Evolutionary conservation across 2,113 vertebrate species (phyloP).

Genomic region (Ascaphus truei): DNA sequence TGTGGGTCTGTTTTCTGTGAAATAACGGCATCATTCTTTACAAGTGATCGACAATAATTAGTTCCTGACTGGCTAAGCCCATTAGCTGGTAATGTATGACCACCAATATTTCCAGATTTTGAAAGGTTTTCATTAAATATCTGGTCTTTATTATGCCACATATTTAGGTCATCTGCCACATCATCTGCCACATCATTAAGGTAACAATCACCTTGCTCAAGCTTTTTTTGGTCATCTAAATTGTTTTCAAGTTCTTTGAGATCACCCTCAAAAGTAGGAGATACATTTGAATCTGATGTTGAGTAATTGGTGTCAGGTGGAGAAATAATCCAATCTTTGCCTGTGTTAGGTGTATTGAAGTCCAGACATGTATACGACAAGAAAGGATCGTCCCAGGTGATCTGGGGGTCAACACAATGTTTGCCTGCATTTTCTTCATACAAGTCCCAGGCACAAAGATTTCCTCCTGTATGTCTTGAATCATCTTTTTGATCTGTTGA

Average conservation of each 20-base stretch:
- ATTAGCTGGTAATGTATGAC: constrained; percentile 29
- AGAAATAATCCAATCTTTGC: constrained; percentile 59
- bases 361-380: constrained; percentile 57
- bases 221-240: constrained; percentile 36
- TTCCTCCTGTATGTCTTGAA: background rate
- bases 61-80: constrained; percentile 20
- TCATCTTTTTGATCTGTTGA: background rate
- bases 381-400: constrained; percentile 64
- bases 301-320: constrained; percentile 71
- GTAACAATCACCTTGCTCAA: background rate
- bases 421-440: constrained; percentile 53
- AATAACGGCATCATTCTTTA: background rate
- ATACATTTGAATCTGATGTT: constrained; percentile 68
- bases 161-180: background rate
- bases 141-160: constrained; percentile 22
- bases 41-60: constrained; percentile 22
- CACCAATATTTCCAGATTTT: constrained; percentile 9
- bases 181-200: no score
- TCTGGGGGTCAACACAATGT: constrained; percentile 46
- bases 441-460: constrained; percentile 47
- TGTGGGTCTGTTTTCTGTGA: background rate
- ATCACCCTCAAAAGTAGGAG: constrained; percentile 58
- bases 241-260: constrained; percentile 53
- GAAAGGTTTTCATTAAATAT: constrained; percentile 36
- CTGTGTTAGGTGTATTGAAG: constrained; percentile 50